Conservation (phyloP, 2,797 vertebrate genomes). For the Pseudochirops cupreus region DNA sequence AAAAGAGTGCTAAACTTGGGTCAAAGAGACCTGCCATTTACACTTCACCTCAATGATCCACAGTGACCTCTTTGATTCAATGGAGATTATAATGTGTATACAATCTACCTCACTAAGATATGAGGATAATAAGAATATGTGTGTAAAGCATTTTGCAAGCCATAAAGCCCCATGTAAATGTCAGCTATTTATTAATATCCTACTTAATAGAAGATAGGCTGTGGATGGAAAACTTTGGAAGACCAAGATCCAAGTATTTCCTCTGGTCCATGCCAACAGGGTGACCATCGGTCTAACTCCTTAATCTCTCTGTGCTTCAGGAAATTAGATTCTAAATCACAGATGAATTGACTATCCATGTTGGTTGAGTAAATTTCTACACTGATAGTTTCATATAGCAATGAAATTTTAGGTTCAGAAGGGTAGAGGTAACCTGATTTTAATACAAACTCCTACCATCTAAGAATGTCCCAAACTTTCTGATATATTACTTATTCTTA, state of each 20-base stretch:
- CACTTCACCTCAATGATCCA: not conserved
- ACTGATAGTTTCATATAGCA: not conserved
- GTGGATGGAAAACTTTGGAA: not conserved
- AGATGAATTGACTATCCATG: not conserved
- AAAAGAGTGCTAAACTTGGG: not conserved
- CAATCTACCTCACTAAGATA: not conserved
- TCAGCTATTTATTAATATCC: not conserved
- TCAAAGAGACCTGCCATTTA: not conserved
- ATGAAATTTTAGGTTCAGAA: not conserved
- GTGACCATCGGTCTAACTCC: not conserved
- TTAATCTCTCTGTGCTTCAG: not conserved
- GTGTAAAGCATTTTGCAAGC: not conserved
- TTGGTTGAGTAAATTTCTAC: not conserved
- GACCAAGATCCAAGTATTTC: not conserved
- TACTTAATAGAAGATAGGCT: not conserved
- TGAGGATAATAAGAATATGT: not conserved
- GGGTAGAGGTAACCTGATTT: not conserved
- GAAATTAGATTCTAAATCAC: not conserved
- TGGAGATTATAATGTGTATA: not conserved
- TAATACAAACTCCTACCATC: not conserved
- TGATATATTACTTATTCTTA: slow-evolving; percentile 33
- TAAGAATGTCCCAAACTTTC: slow-evolving; percentile 16
- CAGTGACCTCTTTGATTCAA: not conserved
- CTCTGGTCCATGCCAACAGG: not conserved
- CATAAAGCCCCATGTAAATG: not conserved